A percentile compares a stretch with the other conserved stretches of the same genome.
These are phyloP conservation scores for Spizaetus ornatus DNA, from an alignment of 2,113 vertebrate species.

Conservation along the genomic window DNA sequence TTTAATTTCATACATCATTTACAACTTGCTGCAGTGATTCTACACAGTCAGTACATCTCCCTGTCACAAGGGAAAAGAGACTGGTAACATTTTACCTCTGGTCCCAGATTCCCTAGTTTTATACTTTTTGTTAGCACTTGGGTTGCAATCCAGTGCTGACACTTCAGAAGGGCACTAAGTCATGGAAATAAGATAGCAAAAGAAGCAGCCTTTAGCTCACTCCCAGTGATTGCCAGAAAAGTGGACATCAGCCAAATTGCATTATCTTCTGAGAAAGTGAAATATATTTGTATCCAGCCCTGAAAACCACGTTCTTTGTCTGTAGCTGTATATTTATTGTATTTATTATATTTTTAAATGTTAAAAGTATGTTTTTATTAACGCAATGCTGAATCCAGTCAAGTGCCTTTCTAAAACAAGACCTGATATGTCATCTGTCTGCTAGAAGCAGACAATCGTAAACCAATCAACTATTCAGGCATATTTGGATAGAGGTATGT, in stretches of 20 bases:
- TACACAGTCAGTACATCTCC: not conserved
- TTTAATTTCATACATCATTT: constrained; percentile 52
- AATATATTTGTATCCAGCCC: not conserved
- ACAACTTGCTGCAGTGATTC: not conserved
- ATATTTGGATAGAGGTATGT: not conserved
- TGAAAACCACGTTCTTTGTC: not conserved
- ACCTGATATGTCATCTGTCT: not conserved
- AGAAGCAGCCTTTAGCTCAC: not conserved
- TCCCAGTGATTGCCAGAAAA: not conserved
- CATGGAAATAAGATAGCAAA: not conserved
- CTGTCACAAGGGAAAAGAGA: not conserved
- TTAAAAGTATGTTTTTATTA: not conserved
- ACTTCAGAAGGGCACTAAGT: not conserved
- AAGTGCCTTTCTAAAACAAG: not conserved
- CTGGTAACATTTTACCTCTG: not conserved
- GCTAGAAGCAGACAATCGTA: not conserved
- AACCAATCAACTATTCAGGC: not conserved
- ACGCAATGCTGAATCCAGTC: not conserved
- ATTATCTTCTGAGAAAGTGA: not conserved
- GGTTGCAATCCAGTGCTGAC: not conserved
- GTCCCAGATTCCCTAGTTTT: not conserved
- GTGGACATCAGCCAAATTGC: not conserved
- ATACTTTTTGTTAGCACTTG: not conserved
- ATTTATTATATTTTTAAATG: no score
- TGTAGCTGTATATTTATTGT: not conserved